phyloP scores from a whole-genome alignment of 2,113 vertebrate genomes.

The Cyprinodon tularosa region DNA sequence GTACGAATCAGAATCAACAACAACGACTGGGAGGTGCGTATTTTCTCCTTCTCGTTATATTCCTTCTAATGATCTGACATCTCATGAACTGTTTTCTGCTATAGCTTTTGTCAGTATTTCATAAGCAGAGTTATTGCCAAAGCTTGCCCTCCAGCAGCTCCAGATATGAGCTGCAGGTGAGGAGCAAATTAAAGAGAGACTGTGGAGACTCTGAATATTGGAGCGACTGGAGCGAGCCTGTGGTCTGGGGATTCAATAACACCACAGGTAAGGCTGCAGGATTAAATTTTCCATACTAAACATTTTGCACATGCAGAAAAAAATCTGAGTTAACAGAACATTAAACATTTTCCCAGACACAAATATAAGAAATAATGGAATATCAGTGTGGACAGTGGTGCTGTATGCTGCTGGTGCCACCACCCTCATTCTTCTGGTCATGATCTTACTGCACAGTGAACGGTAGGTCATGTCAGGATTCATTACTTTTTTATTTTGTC shows the following conservation, averaged over 20 bases:
- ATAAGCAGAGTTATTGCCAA: conserved; percentile 11
- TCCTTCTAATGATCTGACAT: no score
- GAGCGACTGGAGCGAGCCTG: conserved; percentile 77
- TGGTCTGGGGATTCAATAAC: conserved; percentile 64
- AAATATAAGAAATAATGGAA: rapidly evolving
- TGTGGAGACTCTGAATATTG: conserved; percentile 61
- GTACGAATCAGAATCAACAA: conserved; percentile 45
- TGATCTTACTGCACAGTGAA: conserved; percentile 59
- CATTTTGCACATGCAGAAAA: neutral
- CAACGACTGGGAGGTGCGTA: conserved; percentile 41
- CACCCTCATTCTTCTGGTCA: conserved; percentile 42
- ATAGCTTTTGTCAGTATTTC: rapidly evolving
- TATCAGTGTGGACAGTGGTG: conserved; percentile 33
- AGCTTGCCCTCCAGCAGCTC: conserved; percentile 56
- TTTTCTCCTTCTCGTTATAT: neutral
- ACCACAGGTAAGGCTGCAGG: conserved; percentile 40
- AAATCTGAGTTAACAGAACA: neutral
- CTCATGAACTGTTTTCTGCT: neutral
- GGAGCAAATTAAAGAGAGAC: rapidly evolving
- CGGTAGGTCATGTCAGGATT: conserved; percentile 52
- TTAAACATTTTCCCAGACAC: conserved; percentile 8
- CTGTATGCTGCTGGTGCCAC: conserved; percentile 25
- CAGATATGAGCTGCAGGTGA: conserved; percentile 70
- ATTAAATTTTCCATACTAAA: neutral
- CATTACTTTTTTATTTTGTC: neutral